Conservation (phyloP, 2,888 invertebrate genomes). For the Aquatica leii region DNA sequence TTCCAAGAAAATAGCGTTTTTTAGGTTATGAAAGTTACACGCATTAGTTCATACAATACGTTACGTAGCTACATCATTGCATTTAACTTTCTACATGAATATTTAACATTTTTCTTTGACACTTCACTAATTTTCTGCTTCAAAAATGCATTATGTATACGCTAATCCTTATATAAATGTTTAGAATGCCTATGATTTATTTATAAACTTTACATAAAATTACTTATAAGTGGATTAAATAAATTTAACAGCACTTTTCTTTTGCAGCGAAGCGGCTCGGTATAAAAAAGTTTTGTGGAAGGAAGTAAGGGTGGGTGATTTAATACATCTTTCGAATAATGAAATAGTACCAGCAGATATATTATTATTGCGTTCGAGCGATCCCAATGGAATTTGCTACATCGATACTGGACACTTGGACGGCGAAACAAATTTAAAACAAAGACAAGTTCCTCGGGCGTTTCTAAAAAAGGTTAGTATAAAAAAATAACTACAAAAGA, state of each 20-base stretch:
- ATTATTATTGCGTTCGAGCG: constrained; percentile 86
- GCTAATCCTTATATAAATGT: too few species aligned
- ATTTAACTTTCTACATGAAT: too few species aligned
- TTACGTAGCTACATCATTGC: too few species aligned
- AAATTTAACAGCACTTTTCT: too few species aligned
- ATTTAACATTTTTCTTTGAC: too few species aligned
- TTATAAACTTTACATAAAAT: not conserved
- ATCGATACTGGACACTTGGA: constrained; percentile 97
- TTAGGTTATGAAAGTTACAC: too few species aligned
- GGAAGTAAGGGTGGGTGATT: constrained; percentile 90
- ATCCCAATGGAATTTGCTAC: constrained; percentile 88
- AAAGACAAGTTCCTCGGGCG: constrained; percentile 83
- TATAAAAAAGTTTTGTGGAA: constrained; percentile 90
- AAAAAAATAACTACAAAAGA: not conserved
- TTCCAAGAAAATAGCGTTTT: too few species aligned
- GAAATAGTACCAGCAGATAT: constrained; percentile 97
- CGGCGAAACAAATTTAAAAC: constrained; percentile 95
- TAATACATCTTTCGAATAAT: constrained; percentile 95
- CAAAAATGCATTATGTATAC: too few species aligned
- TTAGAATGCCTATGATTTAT: not conserved
- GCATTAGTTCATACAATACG: too few species aligned
- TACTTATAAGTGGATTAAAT: constrained; percentile 5
- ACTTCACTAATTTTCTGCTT: too few species aligned
- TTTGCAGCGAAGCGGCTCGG: constrained; percentile 75
- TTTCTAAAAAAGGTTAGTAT: constrained; percentile 72